Evolutionary conservation across 2,888 invertebrate species (phyloP).

Genomic region (Erebia aethiops): DNA sequence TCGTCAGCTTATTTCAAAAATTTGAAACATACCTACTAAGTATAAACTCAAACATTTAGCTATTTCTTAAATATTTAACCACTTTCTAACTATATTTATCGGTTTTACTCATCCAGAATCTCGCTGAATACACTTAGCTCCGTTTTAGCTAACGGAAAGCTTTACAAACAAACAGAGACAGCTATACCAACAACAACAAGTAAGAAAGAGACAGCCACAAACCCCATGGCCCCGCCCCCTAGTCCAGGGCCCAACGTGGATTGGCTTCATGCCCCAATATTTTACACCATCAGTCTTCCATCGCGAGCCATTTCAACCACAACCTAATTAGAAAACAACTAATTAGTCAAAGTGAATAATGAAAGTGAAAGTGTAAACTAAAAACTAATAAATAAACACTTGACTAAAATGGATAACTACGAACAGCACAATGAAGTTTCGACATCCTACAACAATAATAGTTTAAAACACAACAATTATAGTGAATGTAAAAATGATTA

Average conservation of each 20-base stretch:
- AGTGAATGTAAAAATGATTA: conserved; percentile 64
- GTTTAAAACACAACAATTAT: conserved; percentile 61
- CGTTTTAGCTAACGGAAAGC: conserved; percentile 46
- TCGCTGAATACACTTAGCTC: background rate
- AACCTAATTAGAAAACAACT: conserved; percentile 56
- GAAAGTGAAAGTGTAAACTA: conserved; percentile 47
- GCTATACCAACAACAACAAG: conserved; percentile 37
- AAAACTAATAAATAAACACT: conserved; percentile 1
- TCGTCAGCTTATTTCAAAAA: too few relatives aligned
- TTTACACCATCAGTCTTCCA: conserved; percentile 73
- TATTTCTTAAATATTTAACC: too few relatives aligned
- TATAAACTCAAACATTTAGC: too few relatives aligned
- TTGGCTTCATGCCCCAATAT: conserved; percentile 68
- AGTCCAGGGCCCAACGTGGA: conserved; percentile 57
- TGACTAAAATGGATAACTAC: conserved; percentile 62
- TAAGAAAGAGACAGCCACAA: conserved; percentile 47
- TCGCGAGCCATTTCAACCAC: conserved; percentile 65
- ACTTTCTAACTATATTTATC: background rate
- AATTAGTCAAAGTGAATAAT: conserved; percentile 41
- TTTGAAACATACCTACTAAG: too few relatives aligned
- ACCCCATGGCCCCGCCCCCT: conserved; percentile 65
- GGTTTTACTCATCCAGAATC: background rate
- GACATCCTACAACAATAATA: conserved; percentile 67
- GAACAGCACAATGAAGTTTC: conserved; percentile 72
- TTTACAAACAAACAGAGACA: conserved; percentile 53